These are phyloP conservation scores for Collichthys lucidus DNA, from an alignment of 2,113 vertebrate genomes.

Conservation along the genomic window DNA sequence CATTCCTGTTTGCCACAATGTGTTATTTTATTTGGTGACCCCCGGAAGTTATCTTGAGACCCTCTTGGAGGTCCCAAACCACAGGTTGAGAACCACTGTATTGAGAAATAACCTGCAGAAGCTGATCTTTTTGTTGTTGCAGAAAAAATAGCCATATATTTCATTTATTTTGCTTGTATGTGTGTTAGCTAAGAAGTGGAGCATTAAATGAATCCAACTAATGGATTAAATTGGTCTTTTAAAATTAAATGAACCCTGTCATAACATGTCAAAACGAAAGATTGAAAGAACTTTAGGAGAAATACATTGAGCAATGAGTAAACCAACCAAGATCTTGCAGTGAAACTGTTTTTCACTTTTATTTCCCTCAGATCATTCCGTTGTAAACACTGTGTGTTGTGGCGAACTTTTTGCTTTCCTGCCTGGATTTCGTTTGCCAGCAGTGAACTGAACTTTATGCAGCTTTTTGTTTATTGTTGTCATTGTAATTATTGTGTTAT, in stretches of 20 bases:
- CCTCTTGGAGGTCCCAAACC: too few relatives aligned
- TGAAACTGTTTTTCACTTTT: neutral
- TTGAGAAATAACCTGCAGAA: neutral
- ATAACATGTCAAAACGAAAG: neutral
- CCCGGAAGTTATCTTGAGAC: too few relatives aligned
- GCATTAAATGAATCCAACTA: neutral
- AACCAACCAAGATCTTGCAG: neutral
- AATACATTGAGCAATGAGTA: neutral
- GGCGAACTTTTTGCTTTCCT: too few relatives aligned
- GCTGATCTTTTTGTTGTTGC: neutral
- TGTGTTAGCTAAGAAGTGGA: neutral
- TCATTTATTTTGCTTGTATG: neutral
- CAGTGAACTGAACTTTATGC: neutral
- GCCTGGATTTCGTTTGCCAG: neutral
- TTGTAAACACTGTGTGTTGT: too few relatives aligned
- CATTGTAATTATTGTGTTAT: conserved; percentile 7
- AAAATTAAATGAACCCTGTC: neutral
- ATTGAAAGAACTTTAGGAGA: neutral
- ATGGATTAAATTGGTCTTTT: neutral
- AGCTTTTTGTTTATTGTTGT: conserved; percentile 24
- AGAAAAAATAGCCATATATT: neutral
- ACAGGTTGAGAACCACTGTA: neutral
- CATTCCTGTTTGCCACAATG: too few relatives aligned
- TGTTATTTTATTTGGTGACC: too few relatives aligned
- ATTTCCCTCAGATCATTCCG: neutral